Evolutionary conservation across 2,888 invertebrate genomes (phyloP).

Genomic region (Amblyjoppa fuscipennis): DNA sequence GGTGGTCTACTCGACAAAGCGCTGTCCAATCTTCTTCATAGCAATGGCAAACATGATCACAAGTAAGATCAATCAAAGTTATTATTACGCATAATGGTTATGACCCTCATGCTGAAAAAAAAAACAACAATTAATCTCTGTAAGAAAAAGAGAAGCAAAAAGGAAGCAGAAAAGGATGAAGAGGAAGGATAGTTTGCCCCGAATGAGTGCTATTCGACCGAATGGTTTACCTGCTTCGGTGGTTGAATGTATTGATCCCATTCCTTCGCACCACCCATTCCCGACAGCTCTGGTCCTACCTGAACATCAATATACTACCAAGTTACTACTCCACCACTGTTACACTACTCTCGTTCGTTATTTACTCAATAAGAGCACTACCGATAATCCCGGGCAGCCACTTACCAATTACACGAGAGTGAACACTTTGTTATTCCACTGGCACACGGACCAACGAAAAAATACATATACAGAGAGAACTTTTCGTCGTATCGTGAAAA

Average conservation of each 20-base stretch:
- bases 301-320: constrained; percentile 36
- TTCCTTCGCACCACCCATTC: constrained; percentile 66
- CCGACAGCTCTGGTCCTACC: constrained; percentile 38
- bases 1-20: constrained; percentile 81
- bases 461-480: background rate
- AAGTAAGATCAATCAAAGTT: constrained; percentile 76
- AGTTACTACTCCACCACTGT: constrained; percentile 22
- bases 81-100: background rate
- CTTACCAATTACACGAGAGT: constrained; percentile 54
- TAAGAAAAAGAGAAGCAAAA: background rate
- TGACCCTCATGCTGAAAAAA: background rate
- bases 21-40: constrained; percentile 81
- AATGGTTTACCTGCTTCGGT: constrained; percentile 67
- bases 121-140: background rate
- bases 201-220: constrained; percentile 53
- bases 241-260: constrained; percentile 73
- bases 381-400: constrained; percentile 45
- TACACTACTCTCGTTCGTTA: constrained; percentile 49
- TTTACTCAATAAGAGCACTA: constrained; percentile 60
- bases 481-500: background rate
- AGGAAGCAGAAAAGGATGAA: background rate
- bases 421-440: constrained; percentile 48
- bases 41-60: constrained; percentile 82
- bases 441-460: background rate
- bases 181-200: constrained; percentile 13